A percentile compares a stretch with the other conserved stretches of the same genome.
Conservation (phyloP, 2,888 invertebrate species). For the Epinotia nisella region DNA sequence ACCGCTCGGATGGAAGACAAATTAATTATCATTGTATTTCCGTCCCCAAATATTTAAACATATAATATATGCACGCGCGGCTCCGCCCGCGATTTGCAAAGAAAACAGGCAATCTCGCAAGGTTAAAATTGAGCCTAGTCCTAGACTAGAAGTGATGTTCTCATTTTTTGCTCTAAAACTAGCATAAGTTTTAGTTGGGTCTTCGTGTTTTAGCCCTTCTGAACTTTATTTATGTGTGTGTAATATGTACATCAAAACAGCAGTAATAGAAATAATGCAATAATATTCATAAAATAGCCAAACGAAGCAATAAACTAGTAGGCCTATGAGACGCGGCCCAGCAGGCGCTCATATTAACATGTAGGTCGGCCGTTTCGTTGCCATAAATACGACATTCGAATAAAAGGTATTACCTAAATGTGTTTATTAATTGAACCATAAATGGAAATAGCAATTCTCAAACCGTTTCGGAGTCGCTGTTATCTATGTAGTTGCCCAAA, state of each 20-base stretch:
- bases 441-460: background rate
- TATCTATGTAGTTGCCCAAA: background rate
- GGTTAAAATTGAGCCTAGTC: no score
- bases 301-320: conserved; percentile 20
- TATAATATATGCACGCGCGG: no score
- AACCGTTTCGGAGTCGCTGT: background rate
- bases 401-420: background rate
- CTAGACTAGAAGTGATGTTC: no score
- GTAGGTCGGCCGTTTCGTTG: conserved; percentile 11
- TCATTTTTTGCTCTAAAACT: no score
- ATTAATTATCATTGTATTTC: background rate
- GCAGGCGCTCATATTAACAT: conserved; percentile 13
- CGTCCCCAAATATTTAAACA: no score
- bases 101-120: no score
- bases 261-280: conserved; percentile 12
- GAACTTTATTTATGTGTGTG: no score
- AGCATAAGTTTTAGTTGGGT: no score
- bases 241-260: background rate
- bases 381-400: conserved; percentile 1
- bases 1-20: background rate
- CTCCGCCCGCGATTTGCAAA: no score
- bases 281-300: conserved; percentile 25
- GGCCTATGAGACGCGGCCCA: conserved; percentile 1
- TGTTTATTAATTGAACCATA: conserved; percentile 1
- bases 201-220: no score